phyloP scores from a whole-genome alignment of 2,797 vertebrate species.

The Dallia pectoralis region DNA sequence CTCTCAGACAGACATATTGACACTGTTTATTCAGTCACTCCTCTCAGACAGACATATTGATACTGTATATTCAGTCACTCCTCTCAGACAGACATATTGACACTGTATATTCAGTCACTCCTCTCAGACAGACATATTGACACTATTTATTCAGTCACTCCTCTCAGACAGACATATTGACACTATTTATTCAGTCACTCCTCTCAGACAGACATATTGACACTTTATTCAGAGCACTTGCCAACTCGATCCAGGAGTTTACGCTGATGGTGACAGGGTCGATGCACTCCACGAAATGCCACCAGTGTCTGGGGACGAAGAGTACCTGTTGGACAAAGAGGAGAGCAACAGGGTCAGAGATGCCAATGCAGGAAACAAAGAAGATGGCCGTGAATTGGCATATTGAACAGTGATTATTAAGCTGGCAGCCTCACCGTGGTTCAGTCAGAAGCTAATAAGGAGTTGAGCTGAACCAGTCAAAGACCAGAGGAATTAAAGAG shows the following conservation, averaged over 20 bases:
- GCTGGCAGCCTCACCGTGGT: background rate
- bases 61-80: no score
- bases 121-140: no score
- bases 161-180: no score
- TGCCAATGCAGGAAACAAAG: background rate
- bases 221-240: constrained; percentile 52
- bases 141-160: no score
- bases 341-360: background rate
- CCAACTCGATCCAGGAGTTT: constrained; percentile 97
- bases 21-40: no score
- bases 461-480: background rate
- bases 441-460: background rate
- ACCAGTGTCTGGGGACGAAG: constrained; percentile 93
- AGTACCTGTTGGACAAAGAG: constrained; percentile 80
- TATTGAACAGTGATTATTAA: background rate
- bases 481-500: background rate
- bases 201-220: background rate
- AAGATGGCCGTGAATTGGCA: background rate
- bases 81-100: no score
- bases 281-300: constrained; percentile 96
- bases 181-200: no score
- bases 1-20: no score
- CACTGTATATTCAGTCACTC: no score
- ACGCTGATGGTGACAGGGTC: constrained; percentile 92
- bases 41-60: no score